Conservation (phyloP, 2,797 vertebrate species). For the Microchirus variegatus region DNA sequence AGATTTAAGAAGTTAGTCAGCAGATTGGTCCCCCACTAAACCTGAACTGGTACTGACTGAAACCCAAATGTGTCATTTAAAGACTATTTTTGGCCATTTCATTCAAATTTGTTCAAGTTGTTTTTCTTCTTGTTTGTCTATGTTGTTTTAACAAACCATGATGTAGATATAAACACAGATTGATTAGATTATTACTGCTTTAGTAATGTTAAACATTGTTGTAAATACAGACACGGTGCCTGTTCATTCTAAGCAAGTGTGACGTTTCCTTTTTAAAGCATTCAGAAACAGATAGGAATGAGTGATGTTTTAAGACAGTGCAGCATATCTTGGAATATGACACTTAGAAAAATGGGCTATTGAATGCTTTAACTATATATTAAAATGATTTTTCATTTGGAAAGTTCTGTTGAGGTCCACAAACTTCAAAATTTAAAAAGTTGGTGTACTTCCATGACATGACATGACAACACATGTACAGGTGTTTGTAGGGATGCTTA, state of each 20-base stretch:
- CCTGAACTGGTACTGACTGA: conserved; percentile 5
- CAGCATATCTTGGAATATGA: too few relatives aligned
- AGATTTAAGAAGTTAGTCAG: conserved; percentile 36
- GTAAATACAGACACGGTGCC: neutral
- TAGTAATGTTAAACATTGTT: neutral
- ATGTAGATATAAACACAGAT: neutral
- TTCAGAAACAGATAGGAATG: too few relatives aligned
- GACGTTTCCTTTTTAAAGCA: too few relatives aligned
- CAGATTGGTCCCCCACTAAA: conserved; percentile 30
- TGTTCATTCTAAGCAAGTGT: neutral
- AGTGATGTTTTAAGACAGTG: too few relatives aligned
- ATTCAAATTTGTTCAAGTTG: neutral
- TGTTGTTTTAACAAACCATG: neutral
- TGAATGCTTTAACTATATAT: conserved; percentile 9
- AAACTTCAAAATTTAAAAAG: conserved; percentile 7
- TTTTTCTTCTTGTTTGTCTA: neutral
- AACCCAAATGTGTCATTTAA: neutral
- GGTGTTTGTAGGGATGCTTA: too few relatives aligned
- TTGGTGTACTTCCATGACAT: conserved; percentile 17
- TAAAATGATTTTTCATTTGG: conserved; percentile 13
- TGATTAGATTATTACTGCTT: neutral
- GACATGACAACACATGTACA: conserved; percentile 5
- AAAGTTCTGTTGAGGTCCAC: conserved; percentile 13
- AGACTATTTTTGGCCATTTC: conserved; percentile 3
- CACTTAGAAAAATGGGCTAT: neutral